These are phyloP conservation scores for Falco rusticolus DNA, from an alignment of 2,797 vertebrate genomes.

Conservation along the genomic window DNA sequence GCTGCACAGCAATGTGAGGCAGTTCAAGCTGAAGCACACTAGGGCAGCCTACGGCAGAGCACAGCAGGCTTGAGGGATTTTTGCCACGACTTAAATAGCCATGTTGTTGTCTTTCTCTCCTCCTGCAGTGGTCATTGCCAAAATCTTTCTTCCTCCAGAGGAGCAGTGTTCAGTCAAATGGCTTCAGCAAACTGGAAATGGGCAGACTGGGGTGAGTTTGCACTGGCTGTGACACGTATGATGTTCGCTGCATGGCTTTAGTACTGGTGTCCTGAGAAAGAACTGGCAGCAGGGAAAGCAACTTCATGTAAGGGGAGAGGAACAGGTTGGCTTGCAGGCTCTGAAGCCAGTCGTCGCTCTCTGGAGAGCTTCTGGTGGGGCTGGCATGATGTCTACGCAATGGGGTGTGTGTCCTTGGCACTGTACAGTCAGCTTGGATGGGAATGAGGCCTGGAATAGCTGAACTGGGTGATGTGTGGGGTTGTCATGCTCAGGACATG, in stretches of 20 bases:
- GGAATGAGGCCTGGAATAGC: not conserved
- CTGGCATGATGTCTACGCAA: not conserved
- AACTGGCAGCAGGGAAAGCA: not conserved
- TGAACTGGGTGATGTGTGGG: not conserved
- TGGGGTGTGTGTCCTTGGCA: not conserved
- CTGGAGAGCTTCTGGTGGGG: not conserved
- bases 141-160: conserved; percentile 66
- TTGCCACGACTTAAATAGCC: not conserved
- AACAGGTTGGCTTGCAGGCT: not conserved
- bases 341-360: not conserved
- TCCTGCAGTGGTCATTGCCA: conserved; percentile 73
- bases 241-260: not conserved
- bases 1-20: not conserved
- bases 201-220: conserved; percentile 71
- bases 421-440: not conserved
- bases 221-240: fast-evolving
- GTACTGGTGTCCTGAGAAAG: not conserved
- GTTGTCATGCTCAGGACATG: not conserved
- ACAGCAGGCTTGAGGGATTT: not conserved
- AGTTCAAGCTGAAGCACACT: conserved; percentile 14
- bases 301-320: not conserved
- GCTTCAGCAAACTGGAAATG: conserved; percentile 64
- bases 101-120: conserved; percentile 17
- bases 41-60: conserved; percentile 7
- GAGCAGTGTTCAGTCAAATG: not conserved